phyloP scores from a whole-genome alignment of 1,140 invertebrate genomes.

The Centruroides vittatus region DNA sequence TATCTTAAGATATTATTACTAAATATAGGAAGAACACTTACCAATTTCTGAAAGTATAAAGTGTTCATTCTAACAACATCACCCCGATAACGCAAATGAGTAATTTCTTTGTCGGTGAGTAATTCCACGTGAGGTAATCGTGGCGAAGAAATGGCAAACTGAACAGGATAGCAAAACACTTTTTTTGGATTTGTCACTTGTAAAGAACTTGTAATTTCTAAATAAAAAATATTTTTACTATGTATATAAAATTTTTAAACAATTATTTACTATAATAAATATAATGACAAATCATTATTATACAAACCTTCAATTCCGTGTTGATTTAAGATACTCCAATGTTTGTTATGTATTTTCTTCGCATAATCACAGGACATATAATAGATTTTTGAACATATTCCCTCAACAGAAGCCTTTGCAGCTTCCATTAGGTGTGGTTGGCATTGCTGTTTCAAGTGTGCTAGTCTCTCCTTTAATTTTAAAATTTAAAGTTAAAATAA shows the following conservation, averaged over 20 bases:
- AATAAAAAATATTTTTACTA: background rate
- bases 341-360: slow-evolving; percentile 75
- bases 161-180: slow-evolving; percentile 88
- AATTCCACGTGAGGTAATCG: slow-evolving; percentile 74
- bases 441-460: slow-evolving; percentile 64
- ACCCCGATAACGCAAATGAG: slow-evolving; percentile 62
- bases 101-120: slow-evolving; percentile 59
- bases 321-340: slow-evolving; percentile 68
- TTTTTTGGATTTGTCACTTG: slow-evolving; percentile 56
- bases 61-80: slow-evolving; percentile 75
- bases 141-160: slow-evolving; percentile 71
- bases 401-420: slow-evolving; percentile 84
- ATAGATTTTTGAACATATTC: slow-evolving; percentile 89
- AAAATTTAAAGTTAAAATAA: background rate
- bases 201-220: slow-evolving; percentile 37
- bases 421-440: slow-evolving; percentile 88
- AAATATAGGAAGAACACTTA: slow-evolving; percentile 26
- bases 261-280: no score
- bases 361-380: slow-evolving; percentile 81
- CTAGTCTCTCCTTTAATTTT: slow-evolving; percentile 28
- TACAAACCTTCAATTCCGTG: slow-evolving; percentile 48
- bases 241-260: no score
- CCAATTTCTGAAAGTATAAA: slow-evolving; percentile 75
- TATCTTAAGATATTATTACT: no score
- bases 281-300: no score